phyloP scores from a whole-genome alignment of 2,797 vertebrate genomes.

The Anabas testudineus region DNA sequence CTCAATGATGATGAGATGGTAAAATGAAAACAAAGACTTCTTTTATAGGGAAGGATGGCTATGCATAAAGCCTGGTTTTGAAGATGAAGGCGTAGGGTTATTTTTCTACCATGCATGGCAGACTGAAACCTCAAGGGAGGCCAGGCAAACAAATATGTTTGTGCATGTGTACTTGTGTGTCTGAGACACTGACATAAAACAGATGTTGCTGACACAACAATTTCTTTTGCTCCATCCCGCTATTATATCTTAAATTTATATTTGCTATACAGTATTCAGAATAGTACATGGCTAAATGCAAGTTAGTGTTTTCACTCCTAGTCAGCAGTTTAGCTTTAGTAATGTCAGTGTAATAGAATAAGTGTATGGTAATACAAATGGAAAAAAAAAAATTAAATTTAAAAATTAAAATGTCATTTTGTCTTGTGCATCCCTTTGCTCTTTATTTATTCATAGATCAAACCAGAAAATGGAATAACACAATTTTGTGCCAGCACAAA shows the following conservation, averaged over 20 bases:
- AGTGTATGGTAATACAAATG: background rate
- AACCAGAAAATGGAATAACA: background rate
- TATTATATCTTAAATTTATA: background rate
- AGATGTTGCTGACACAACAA: constrained; percentile 31
- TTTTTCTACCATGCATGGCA: constrained; percentile 52
- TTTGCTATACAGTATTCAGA: no score
- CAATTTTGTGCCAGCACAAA: background rate
- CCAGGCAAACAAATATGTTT: constrained; percentile 18
- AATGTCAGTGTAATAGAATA: background rate
- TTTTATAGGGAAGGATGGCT: constrained; percentile 44
- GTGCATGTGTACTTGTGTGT: constrained; percentile 11
- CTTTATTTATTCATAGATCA: constrained; percentile 5
- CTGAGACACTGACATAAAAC: constrained; percentile 31
- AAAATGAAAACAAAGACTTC: constrained; percentile 70
- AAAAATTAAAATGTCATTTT: background rate
- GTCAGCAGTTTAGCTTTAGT: background rate
- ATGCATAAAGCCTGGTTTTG: constrained; percentile 55
- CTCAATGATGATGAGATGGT: constrained; percentile 51
- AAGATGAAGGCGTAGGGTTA: constrained; percentile 45
- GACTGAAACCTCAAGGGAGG: constrained; percentile 40
- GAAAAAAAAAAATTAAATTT: background rate
- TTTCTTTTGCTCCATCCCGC: constrained; percentile 16
- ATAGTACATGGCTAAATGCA: background rate
- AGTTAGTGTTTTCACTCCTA: background rate
- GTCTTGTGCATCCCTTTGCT: background rate